phyloP scores from a whole-genome alignment of 2,888 invertebrate genomes.

The Phanerotoma sp. region DNA sequence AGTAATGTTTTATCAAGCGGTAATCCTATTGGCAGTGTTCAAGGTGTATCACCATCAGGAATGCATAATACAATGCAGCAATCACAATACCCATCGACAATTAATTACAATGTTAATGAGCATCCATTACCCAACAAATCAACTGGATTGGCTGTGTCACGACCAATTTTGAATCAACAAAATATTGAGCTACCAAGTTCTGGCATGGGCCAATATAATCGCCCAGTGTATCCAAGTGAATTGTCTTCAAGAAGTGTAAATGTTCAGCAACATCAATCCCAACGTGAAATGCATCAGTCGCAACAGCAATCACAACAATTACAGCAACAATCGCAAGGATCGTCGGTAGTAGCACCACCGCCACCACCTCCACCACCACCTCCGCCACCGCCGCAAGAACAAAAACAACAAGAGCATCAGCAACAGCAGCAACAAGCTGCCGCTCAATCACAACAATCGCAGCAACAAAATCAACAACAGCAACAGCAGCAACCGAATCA shows the following conservation, averaged over 20 bases:
- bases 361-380: conserved; percentile 9
- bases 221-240: conserved; percentile 48
- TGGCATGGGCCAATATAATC: conserved; percentile 45
- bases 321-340: conserved; percentile 1
- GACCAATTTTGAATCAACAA: conserved; percentile 49
- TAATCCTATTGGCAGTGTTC: conserved; percentile 43
- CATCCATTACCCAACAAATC: conserved; percentile 46
- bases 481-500: conserved; percentile 38
- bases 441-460: conserved; percentile 45
- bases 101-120: conserved; percentile 45
- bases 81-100: conserved; percentile 45
- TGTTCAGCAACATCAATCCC: conserved; percentile 36
- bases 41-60: conserved; percentile 42
- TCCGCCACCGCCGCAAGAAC: conserved; percentile 28
- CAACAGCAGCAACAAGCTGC: conserved; percentile 37
- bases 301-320: conserved; percentile 11
- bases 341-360: conserved; percentile 3
- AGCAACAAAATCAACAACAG: conserved; percentile 42
- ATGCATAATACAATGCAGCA: conserved; percentile 49
- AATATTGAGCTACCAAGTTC: conserved; percentile 35
- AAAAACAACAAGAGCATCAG: conserved; percentile 44
- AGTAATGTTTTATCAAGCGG: conserved; percentile 10
- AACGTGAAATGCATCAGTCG: conserved; percentile 5
- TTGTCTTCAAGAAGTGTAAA: conserved; percentile 40
- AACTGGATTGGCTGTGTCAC: conserved; percentile 51